Evolutionary conservation across 2,113 vertebrate species (phyloP).

Genomic region (Indri indri): DNA sequence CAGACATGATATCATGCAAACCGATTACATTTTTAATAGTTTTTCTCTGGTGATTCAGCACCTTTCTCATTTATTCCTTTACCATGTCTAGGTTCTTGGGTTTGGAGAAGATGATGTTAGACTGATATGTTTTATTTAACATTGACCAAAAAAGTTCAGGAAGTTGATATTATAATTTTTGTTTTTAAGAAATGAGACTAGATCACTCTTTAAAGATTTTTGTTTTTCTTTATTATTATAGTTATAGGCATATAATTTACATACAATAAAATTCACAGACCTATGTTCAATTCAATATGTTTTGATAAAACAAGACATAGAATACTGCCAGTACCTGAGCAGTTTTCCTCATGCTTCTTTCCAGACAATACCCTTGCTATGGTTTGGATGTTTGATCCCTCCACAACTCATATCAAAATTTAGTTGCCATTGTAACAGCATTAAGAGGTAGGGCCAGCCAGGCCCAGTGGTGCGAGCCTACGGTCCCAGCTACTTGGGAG

Average conservation of each 20-base stretch:
- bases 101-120: slow-evolving; percentile 33
- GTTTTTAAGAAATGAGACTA: slow-evolving; percentile 18
- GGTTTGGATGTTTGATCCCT: not conserved
- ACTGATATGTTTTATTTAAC: not conserved
- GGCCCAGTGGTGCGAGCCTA: too few relatives aligned
- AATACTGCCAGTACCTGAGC: not conserved
- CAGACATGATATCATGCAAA: slow-evolving; percentile 64
- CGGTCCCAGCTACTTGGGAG: too few relatives aligned
- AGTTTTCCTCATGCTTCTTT: not conserved
- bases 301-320: not conserved
- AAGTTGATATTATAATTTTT: not conserved
- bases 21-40: not conserved
- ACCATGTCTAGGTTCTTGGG: not conserved
- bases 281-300: not conserved
- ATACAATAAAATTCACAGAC: not conserved
- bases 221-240: not conserved
- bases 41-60: slow-evolving; percentile 56
- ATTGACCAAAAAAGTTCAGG: not conserved
- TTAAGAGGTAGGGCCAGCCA: not conserved
- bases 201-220: not conserved
- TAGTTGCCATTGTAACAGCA: not conserved
- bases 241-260: not conserved
- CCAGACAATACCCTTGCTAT: not conserved
- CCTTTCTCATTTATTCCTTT: not conserved
- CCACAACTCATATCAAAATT: not conserved